Base-by-base conservation (phyloP, 2,113 vertebrate genomes). In the Gambusia affinis region DNA sequence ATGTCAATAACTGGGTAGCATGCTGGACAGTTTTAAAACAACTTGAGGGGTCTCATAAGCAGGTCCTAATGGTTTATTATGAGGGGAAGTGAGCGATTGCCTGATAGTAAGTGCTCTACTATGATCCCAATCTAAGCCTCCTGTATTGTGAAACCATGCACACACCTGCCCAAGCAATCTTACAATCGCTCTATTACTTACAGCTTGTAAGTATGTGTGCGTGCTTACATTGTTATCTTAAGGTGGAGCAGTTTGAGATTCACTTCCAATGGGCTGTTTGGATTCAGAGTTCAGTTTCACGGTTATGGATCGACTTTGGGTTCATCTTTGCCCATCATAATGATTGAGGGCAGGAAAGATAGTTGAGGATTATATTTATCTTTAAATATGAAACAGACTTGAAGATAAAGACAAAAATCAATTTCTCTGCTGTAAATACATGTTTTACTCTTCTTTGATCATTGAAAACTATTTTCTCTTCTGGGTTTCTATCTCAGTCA, bases 141-240 rank as follows among this genome's bases (percentile, higher is more conserved):
- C 67, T 65, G 60, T 8, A 22, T 66, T 75, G 60, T 63, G 35
- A 75, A 83, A 57, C 66, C 84, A 88, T 44, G 86, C 68, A 78
- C 72, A 62, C 76, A 80, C 85, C 76, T 86, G 86, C 62, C 83
- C 61, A 12, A 29, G 10, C 39, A 80, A 84, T 85, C 79, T 83
- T 22, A 27, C 64, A 64, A 85, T 86, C 81, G 61, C 28, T 69
- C 28, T 24, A 69, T 79, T 85, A 72, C 79, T 35, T 44, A 70
- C 74, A 73, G 61, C 19, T 62, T 30, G 24, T 79, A 57, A n/a
- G 22, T 8, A 61, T 30, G 54, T 33, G 39, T 69, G 60, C 61
- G 29, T 30, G 51, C 7, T 30, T 68, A 28, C 42, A 1, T 67
- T 30, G 47, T 12, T 39, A 14, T 27, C 33, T 42, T n/a, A 19